Evolutionary conservation across 2,113 vertebrate species (phyloP).

Genomic region (Hippocampus zosterae): DNA sequence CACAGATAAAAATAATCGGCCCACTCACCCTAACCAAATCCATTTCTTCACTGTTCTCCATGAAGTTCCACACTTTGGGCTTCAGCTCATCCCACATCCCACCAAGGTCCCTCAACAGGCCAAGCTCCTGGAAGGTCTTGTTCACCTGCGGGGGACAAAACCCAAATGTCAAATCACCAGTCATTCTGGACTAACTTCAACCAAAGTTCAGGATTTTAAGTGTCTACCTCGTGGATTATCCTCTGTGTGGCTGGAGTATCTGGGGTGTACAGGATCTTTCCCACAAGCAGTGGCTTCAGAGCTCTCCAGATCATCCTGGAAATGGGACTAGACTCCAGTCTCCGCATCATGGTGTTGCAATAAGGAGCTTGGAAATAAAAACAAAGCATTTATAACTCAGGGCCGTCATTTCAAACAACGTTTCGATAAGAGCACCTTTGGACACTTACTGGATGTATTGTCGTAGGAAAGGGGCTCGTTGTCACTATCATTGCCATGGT

Average conservation of each 20-base stretch:
- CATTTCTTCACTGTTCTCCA: slow-evolving; percentile 92
- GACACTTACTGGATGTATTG: slow-evolving; percentile 73
- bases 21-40: slow-evolving; percentile 88
- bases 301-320: slow-evolving; percentile 97
- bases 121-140: slow-evolving; percentile 93
- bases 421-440: not conserved
- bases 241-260: slow-evolving; percentile 86
- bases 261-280: slow-evolving; percentile 95
- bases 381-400: slow-evolving; percentile 9
- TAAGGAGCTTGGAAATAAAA: slow-evolving; percentile 79
- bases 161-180: not conserved
- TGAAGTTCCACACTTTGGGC: slow-evolving; percentile 86
- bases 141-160: slow-evolving; percentile 79
- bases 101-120: slow-evolving; percentile 86
- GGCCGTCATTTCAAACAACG: not conserved
- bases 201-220: not conserved
- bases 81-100: slow-evolving; percentile 93
- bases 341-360: slow-evolving; percentile 92
- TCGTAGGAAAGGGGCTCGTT: slow-evolving; percentile 80
- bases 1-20: too few species aligned
- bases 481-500: slow-evolving; percentile 79
- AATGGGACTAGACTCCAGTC: slow-evolving; percentile 88
- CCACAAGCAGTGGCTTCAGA: slow-evolving; percentile 90
- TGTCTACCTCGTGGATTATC: slow-evolving; percentile 87
- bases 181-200: not conserved